Conservation (phyloP, 1,140 invertebrate genomes). For the Megalopta genalis region DNA sequence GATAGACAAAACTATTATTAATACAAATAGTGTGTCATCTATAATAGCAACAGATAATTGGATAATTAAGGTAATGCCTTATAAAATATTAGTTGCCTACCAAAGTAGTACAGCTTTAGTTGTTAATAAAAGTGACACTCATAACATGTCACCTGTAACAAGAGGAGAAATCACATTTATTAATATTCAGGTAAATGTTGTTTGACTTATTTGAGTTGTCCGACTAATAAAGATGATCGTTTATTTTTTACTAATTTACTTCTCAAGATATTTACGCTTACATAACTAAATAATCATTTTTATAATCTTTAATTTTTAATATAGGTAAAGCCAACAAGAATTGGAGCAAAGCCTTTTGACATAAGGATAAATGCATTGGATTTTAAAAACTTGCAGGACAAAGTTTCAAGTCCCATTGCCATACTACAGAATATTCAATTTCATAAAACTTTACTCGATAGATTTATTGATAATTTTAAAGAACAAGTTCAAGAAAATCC, state of each 20-base stretch:
- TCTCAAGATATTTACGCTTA: background rate
- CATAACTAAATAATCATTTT: background rate
- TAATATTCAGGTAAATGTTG: constrained; percentile 83
- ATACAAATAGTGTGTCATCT: constrained; percentile 84
- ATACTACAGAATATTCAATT: constrained; percentile 90
- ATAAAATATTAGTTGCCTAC: constrained; percentile 87
- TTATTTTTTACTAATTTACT: too few species aligned
- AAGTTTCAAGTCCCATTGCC: constrained; percentile 86
- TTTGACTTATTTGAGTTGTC: constrained; percentile 10
- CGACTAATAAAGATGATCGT: background rate
- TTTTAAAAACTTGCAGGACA: constrained; percentile 89
- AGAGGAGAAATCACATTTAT: constrained; percentile 88
- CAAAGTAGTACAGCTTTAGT: constrained; percentile 89
- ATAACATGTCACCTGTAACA: constrained; percentile 84
- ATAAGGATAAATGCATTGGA: constrained; percentile 89
- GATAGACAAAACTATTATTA: constrained; percentile 88
- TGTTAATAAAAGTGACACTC: constrained; percentile 88
- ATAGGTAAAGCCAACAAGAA: constrained; percentile 83
- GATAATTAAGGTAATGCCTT: constrained; percentile 92
- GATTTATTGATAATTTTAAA: constrained; percentile 91
- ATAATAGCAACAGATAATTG: constrained; percentile 92
- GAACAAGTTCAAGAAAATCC: constrained; percentile 88
- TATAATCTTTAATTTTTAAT: constrained; percentile 1
- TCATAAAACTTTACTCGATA: constrained; percentile 89
- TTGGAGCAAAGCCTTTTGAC: constrained; percentile 81